Evolutionary conservation across 2,888 invertebrate species (phyloP), one percentile per base, ranked within the genome.

Genomic region (Oligia strigilis): DNA sequence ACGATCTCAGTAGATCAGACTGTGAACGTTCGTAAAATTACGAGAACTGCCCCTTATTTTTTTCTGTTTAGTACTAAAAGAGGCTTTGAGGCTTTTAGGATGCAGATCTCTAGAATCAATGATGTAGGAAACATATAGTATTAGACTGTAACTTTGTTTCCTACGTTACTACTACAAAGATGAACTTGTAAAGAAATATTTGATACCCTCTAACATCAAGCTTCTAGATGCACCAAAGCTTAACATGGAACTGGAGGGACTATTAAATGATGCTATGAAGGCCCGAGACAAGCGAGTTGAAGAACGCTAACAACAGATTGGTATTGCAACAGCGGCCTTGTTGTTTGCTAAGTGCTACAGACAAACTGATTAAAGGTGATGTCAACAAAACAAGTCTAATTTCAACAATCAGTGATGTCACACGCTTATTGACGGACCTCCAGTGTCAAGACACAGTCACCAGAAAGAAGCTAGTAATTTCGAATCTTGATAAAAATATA

Each of bases 381-480:
- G 52, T 74, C n/a, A 40, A 65, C 6, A 74, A 74, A 4, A 65
- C 52, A 36, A 73, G 0, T 49, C 8, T 73, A 29, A 64, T 64
- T 46, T 49, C 73, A 64, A 73, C 49, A 0, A 64, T 64, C 29
- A 73, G 49, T 73, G 73, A 73, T 36, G 62, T 70, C 36, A 73
- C 49, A 23, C 72, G 72, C 6, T 49, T 73, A 23, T 52, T 64
- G 13, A 64, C 36, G 52, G 73, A 73, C 29, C 64, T 49, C 17
- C 60, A 73, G 52, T 49, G 49, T 19, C 49, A 52, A 49, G 73
- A 73, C 62, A 64, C 73, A 14, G 49, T 73, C 8, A 73, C 64
- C 1, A 49, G 73, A 49, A 73, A 73, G 36, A 65, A 73, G 23
- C 46, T 73, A 0, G 23, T 73, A 29, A 64, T 73, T 73, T 36